These are phyloP conservation scores for Microctonus hyperodae DNA, from an alignment of 2,888 invertebrate genomes.

Conservation along the genomic window DNA sequence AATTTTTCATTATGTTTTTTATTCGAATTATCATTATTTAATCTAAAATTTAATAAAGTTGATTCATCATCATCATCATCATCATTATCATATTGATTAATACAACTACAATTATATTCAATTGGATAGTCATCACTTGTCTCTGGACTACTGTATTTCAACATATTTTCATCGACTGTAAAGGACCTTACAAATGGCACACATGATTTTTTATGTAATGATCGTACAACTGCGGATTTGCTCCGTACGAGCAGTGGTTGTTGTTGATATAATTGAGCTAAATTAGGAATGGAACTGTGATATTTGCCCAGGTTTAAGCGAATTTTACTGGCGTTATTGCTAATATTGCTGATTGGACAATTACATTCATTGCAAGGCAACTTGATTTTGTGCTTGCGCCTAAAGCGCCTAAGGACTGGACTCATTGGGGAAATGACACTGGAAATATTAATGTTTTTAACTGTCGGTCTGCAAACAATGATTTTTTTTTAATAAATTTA, in stretches of 20 bases:
- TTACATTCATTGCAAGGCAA: slow-evolving; percentile 63
- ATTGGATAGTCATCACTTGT: slow-evolving; percentile 58
- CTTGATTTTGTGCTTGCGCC: slow-evolving; percentile 63
- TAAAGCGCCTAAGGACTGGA: slow-evolving; percentile 62
- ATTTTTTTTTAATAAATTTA: slow-evolving; percentile 36
- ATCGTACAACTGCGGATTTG: slow-evolving; percentile 64
- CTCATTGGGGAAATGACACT: slow-evolving; percentile 62
- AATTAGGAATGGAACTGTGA: slow-evolving; percentile 43
- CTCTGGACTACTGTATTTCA: slow-evolving; percentile 57
- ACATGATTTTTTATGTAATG: slow-evolving; percentile 62
- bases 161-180: slow-evolving; percentile 61
- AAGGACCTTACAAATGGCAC: slow-evolving; percentile 61
- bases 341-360: slow-evolving; percentile 52
- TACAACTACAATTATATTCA: slow-evolving; percentile 46
- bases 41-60: background rate
- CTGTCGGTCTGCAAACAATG: slow-evolving; percentile 64
- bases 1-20: slow-evolving; percentile 1
- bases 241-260: slow-evolving; percentile 62
- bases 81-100: slow-evolving; percentile 36
- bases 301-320: slow-evolving; percentile 37
- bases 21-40: background rate
- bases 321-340: slow-evolving; percentile 39
- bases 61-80: slow-evolving; percentile 49
- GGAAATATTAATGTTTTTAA: slow-evolving; percentile 64
- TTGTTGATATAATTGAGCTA: slow-evolving; percentile 42